Base-by-base conservation (phyloP, 2,113 vertebrate genomes). In the Coreoperca whiteheadi region DNA sequence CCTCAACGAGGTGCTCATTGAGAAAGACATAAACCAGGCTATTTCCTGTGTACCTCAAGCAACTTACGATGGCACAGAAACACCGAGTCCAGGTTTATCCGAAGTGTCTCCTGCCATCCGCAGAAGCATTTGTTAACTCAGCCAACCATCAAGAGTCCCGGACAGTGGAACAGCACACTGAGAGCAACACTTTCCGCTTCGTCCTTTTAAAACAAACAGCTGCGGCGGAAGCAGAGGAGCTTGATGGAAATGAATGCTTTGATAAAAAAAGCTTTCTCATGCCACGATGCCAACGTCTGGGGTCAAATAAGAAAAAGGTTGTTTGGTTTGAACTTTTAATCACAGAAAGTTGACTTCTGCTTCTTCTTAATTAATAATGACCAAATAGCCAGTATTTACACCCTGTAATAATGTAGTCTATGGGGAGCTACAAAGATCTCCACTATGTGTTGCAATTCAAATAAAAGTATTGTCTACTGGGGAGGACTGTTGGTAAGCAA, bases 21-120 rank as follows among this genome's bases (percentile, higher is more conserved):
- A 66, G 43, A 14, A 4, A 28, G 87, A 94, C 76, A 89, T 54
- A 76, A 88, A 89, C 78, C 90, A 91, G 91, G 60, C 72, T 10
- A 57, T 74, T 90, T 88, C 83, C 89, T 87, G 87, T 89, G 73
- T 79, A 79, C 66, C 63, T 68, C 41, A 1, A 67, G 68, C 64
- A 41, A 18, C 67, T 34, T 2, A 1, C 6, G 81, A 83, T 81
- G 89, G 87, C 75, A 82, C 77, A 46, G 82, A 83, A 88, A 84
- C 46, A 74, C 30, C 4, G 2, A 68, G 69, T 77, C 70, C 75
- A 56, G 79, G 85, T 93, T 92, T 90, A 91, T 81, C 84, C 64
- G 8, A 83, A 87, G 79, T 89, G 90, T 87, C 91, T 90, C 88
- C 90, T 88, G 77, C 89, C 83, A 77, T 73, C 87, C 39, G 5